A percentile compares a stretch with the other conserved stretches of the same genome.
Evolutionary conservation across 64 coral and sea anemone genomes (phyloP).

Genomic region (Montipora cactus): DNA sequence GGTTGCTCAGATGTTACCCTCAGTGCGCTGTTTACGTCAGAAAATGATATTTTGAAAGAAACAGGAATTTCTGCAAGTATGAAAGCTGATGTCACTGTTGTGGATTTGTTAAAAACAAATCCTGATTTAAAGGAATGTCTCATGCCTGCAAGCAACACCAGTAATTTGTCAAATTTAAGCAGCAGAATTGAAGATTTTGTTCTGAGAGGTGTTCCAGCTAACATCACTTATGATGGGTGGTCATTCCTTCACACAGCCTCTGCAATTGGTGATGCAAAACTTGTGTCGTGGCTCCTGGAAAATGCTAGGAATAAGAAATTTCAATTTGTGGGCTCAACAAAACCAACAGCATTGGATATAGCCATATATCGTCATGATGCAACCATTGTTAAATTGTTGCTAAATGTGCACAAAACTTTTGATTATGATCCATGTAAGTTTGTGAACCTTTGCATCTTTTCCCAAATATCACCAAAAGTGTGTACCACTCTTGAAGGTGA

Average conservation of each 20-base stretch:
- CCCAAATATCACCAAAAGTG: neutral
- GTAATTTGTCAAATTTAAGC: neutral
- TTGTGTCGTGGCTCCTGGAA: constrained; percentile 54
- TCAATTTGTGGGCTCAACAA: neutral
- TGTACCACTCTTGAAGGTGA: no score
- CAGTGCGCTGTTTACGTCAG: neutral
- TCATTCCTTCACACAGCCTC: constrained; percentile 65
- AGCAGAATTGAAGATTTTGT: constrained; percentile 35
- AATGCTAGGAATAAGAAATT: constrained; percentile 21
- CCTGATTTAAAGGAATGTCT: constrained; percentile 40
- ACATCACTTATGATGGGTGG: constrained; percentile 68
- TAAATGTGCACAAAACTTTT: neutral
- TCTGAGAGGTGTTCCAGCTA: constrained; percentile 30
- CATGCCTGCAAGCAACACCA: neutral
- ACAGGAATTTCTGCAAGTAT: neutral
- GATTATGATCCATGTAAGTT: neutral
- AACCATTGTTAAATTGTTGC: neutral
- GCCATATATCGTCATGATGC: neutral
- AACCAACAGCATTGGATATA: neutral
- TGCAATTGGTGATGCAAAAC: constrained; percentile 26
- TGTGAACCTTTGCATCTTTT: neutral
- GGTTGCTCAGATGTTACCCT: constrained; percentile 8
- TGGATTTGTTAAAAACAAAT: constrained; percentile 12
- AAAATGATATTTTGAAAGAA: no score
- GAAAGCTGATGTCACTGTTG: neutral